These are phyloP conservation scores for Cyprinodon tularosa DNA, from an alignment of 2,113 vertebrate genomes.

Conservation along the genomic window DNA sequence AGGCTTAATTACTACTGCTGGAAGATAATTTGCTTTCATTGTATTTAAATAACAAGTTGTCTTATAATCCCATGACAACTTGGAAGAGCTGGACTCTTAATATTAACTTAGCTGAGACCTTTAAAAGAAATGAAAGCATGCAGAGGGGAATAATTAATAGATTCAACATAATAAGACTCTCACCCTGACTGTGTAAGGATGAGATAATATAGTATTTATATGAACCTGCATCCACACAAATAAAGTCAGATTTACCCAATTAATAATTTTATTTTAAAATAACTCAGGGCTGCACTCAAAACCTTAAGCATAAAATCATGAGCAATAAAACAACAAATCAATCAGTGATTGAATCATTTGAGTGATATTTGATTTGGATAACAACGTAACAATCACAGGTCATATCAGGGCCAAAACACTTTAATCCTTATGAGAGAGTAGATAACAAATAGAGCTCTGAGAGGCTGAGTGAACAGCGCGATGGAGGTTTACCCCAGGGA, in stretches of 20 bases:
- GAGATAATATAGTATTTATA: neutral
- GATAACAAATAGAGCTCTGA: neutral
- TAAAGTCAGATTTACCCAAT: neutral
- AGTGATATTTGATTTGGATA: neutral
- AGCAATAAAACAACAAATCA: no score
- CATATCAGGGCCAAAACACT: neutral
- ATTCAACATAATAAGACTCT: neutral
- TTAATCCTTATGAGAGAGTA: neutral
- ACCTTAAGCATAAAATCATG: no score
- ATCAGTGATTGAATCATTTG: neutral
- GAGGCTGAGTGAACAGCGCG: constrained; percentile 6
- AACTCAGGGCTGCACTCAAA: neutral
- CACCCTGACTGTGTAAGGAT: neutral
- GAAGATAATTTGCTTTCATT: neutral
- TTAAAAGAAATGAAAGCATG: neutral
- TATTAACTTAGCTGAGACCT: neutral
- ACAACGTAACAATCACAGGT: neutral
- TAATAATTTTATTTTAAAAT: constrained; percentile 9
- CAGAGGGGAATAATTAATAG: neutral
- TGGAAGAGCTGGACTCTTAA: neutral
- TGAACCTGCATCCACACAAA: neutral
- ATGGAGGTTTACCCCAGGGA: constrained; percentile 3
- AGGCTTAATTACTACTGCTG: constrained; percentile 4
- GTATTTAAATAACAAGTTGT: constrained; percentile 20
- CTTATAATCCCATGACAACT: neutral